These are phyloP conservation scores for Lasiurus borealis DNA, from an alignment of 2,113 vertebrate genomes.

Conservation along the genomic window DNA sequence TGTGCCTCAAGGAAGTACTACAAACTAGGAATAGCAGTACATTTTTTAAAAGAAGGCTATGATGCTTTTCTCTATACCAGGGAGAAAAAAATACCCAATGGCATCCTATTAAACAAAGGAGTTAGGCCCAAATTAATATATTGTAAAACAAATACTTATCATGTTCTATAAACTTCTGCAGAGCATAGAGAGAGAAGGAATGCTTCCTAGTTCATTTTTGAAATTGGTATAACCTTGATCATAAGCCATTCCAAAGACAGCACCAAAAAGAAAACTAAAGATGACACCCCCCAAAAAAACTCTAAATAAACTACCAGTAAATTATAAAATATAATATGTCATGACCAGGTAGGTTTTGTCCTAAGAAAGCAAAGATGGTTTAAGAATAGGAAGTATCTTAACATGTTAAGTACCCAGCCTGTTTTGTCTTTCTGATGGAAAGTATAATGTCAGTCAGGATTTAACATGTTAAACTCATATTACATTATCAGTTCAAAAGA, in stretches of 20 bases:
- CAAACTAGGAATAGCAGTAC: not conserved
- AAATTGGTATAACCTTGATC: slow-evolving; percentile 23
- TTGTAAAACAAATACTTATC: not conserved
- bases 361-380: slow-evolving; percentile 50
- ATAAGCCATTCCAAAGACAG: slow-evolving; percentile 40
- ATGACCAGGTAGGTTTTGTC: slow-evolving; percentile 15
- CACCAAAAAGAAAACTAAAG: slow-evolving; percentile 55
- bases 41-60: not conserved
- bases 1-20: slow-evolving; percentile 24
- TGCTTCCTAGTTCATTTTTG: not conserved
- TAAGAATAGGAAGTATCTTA: slow-evolving; percentile 35
- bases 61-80: slow-evolving; percentile 24
- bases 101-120: not conserved
- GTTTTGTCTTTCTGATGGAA: too few species aligned
- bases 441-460: too few species aligned
- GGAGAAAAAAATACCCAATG: not conserved
- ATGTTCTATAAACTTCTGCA: slow-evolving; percentile 44
- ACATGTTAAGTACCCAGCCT: too few species aligned
- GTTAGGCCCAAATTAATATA: slow-evolving; percentile 14
- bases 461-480: not conserved
- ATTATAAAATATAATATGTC: slow-evolving; percentile 23
- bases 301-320: slow-evolving; percentile 31
- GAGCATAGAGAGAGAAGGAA: slow-evolving; percentile 11
- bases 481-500: slow-evolving; percentile 24
- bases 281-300: slow-evolving; percentile 55